Base-by-base conservation (phyloP, 2,888 invertebrate genomes). In the Cistogaster globosa region DNA sequence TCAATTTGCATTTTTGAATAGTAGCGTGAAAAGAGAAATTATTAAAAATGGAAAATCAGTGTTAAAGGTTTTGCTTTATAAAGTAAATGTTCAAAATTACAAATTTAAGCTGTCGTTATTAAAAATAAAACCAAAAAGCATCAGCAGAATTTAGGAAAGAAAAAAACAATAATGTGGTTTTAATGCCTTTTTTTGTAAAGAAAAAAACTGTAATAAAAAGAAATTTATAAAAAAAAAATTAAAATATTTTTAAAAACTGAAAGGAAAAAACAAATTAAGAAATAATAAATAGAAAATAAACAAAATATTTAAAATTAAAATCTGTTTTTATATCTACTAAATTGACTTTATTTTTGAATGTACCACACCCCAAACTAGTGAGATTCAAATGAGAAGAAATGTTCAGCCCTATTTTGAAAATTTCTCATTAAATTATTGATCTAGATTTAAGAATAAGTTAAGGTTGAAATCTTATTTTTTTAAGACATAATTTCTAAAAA, bases 151-250 rank as follows among this genome's bases (percentile, higher is more conserved):
- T 63, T 48, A 67, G 51, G 76, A 51, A 45, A 63, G 22, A 38
- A n/a, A 36, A 32, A 71, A 53, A 69, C 18, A 75, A 32, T 7
- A 16, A 20, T 18, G 51, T 20, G 18, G 16, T 53, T 53, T 51
- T 53, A 20, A 53, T 53, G 51, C 14, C 9, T 65, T 45, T 32
- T 55, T 57, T 69, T 57, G 76, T 20, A 80, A 79, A 48, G 55
- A 58, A 78, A 76, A n/a, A 86, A 82, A 83, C 80, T 84, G 84
- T 62, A 75, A 87, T 84, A 77, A 78, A 85, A 79, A 84, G 81
- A 81, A 82, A 81, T 79, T 79, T 62, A 74, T 58, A 63, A 45
- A 84, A 83, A 26, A 26, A 26, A 75, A 63, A 86, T 77, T 71
- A 62, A 53, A 77, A 55, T 67, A 48, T 63, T 57, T 86, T 57